Conservation (phyloP, 2,113 vertebrate species). For the Copsychus sechellarum region DNA sequence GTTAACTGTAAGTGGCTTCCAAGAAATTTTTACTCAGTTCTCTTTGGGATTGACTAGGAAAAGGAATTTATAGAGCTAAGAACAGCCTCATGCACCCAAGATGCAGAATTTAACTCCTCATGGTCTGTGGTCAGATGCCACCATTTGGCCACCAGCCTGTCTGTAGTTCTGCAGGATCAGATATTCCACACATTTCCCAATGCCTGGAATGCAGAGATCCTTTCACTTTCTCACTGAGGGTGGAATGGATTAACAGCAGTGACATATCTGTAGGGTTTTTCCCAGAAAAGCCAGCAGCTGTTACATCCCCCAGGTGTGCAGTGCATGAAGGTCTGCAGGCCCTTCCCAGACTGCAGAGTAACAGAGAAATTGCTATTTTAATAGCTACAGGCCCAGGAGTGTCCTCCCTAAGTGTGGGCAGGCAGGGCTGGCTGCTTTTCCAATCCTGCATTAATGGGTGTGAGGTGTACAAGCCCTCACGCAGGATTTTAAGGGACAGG, state of each 20-base stretch:
- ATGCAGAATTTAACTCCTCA: background rate
- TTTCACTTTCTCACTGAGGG: background rate
- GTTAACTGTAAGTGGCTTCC: background rate
- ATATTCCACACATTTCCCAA: background rate
- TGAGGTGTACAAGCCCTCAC: background rate
- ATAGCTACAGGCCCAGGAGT: background rate
- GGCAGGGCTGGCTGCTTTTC: background rate
- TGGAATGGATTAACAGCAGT: background rate
- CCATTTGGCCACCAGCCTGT: background rate
- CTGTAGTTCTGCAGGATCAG: background rate
- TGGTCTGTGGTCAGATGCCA: background rate
- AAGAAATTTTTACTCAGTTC: background rate
- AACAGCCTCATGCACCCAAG: fast-evolving
- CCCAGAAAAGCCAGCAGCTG: background rate
- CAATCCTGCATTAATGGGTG: fast-evolving
- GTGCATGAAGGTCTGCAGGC: background rate
- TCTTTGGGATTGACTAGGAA: background rate
- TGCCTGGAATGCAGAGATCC: background rate
- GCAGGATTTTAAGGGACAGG: background rate
- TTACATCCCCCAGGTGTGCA: fast-evolving
- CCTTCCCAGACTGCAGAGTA: background rate
- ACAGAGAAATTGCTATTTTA: conserved; percentile 4
- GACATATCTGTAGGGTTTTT: background rate
- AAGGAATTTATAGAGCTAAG: background rate
- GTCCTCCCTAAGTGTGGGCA: background rate